phyloP scores from a whole-genome alignment of 2,888 invertebrate species.

The Drosophila melanosoma region DNA sequence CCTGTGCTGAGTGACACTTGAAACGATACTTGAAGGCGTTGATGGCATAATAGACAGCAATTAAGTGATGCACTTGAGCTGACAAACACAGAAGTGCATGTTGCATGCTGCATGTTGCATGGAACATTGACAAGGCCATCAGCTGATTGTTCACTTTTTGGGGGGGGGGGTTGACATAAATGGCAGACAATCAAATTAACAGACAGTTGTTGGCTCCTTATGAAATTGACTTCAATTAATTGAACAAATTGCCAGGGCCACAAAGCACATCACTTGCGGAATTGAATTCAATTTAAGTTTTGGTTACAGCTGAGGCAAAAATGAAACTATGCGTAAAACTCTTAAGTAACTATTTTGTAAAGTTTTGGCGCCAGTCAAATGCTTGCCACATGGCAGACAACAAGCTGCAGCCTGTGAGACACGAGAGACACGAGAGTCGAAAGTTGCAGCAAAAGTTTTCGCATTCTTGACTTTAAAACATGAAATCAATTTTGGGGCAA shows the following conservation, averaged over 20 bases:
- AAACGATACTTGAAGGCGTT: slow-evolving; percentile 69
- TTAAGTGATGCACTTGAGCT: slow-evolving; percentile 74
- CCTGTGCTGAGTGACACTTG: slow-evolving; percentile 58
- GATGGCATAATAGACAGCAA: slow-evolving; percentile 79
- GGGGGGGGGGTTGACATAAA: slow-evolving; percentile 25
- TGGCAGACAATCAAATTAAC: slow-evolving; percentile 32
- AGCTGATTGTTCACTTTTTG: slow-evolving; percentile 56
- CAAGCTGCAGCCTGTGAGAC: slow-evolving; percentile 18
- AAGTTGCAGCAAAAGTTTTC: slow-evolving; percentile 49
- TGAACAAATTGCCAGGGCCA: slow-evolving; percentile 6
- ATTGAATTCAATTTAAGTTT: slow-evolving; percentile 22
- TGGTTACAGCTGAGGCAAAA: slow-evolving; percentile 18
- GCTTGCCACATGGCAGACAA: slow-evolving; percentile 42
- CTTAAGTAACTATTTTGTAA: slow-evolving; percentile 52
- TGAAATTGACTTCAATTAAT: slow-evolving; percentile 25
- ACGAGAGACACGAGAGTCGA: slow-evolving; percentile 10
- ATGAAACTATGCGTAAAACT: slow-evolving; percentile 59
- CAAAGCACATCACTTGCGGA: slow-evolving; percentile 1
- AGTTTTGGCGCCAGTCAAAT: slow-evolving; percentile 53
- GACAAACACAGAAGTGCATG: slow-evolving; percentile 54
- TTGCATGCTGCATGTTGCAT: too few relatives aligned
- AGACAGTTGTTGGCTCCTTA: slow-evolving; percentile 1
- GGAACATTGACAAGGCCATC: slow-evolving; percentile 24
- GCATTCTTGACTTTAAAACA: slow-evolving; percentile 62
- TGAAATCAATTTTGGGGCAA: slow-evolving; percentile 70